Conservation (phyloP, 2,797 vertebrate genomes). For the Cheirogaleus major region DNA sequence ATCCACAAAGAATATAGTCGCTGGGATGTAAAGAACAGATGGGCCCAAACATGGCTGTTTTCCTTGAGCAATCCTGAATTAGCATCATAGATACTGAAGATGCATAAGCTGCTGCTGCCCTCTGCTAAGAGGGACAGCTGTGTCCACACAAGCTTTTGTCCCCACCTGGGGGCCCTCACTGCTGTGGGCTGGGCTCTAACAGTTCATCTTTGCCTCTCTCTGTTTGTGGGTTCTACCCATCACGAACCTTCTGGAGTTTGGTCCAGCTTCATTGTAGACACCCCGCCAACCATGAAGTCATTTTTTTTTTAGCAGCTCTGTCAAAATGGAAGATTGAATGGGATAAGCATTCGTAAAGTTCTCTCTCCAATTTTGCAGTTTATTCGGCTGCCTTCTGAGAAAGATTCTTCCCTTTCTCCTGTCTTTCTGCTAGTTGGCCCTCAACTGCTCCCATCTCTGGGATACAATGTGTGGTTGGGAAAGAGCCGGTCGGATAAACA, state of each 20-base stretch:
- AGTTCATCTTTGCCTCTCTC: neutral
- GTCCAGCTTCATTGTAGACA: neutral
- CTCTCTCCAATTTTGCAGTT: neutral
- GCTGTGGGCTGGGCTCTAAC: neutral
- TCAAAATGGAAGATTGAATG: neutral
- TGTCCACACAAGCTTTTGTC: neutral
- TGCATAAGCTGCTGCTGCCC: neutral
- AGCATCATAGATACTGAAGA: conserved; percentile 26
- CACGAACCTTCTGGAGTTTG: neutral
- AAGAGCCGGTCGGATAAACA: neutral
- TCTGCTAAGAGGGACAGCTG: conserved; percentile 11
- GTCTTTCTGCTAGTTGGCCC: neutral
- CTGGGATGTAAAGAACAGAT: conserved; percentile 48
- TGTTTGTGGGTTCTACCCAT: neutral
- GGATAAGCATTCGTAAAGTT: neutral
- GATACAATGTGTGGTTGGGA: neutral
- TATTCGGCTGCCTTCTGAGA: neutral
- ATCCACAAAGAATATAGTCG: neutral
- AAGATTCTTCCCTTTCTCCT: neutral
- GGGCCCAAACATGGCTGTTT: neutral
- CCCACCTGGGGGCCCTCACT: neutral
- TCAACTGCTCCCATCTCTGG: neutral
- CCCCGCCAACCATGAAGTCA: neutral
- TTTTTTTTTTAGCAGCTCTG: neutral
- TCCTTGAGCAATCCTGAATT: conserved; percentile 47